Conservation (phyloP, 1,140 invertebrate genomes). For the Cyclargus thomasi region DNA sequence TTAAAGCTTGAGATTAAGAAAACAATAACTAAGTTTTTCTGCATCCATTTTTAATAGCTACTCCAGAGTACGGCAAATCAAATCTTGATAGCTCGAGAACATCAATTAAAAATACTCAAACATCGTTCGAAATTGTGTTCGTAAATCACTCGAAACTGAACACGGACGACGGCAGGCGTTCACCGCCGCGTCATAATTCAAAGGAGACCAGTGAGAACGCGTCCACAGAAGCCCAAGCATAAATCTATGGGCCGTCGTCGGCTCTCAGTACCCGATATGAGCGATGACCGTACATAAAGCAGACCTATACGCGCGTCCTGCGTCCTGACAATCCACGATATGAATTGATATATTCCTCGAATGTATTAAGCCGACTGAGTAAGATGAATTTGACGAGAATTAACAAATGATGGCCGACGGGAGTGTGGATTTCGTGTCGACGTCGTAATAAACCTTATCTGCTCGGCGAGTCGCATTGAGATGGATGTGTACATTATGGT, state of each 20-base stretch:
- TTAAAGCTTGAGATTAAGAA: too few species aligned
- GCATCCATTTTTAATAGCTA: too few species aligned
- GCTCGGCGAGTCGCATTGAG: neutral
- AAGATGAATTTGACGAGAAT: constrained; percentile 32
- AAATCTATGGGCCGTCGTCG: constrained; percentile 66
- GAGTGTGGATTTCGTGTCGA: constrained; percentile 4
- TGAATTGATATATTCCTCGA: constrained; percentile 63
- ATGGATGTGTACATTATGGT: constrained; percentile 3
- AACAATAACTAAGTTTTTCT: too few species aligned
- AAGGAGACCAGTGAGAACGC: constrained; percentile 61
- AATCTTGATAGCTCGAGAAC: neutral
- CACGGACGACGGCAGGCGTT: constrained; percentile 39
- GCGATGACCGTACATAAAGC: constrained; percentile 50
- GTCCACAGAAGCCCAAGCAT: constrained; percentile 62
- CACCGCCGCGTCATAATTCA: constrained; percentile 60
- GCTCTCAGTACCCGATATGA: constrained; percentile 52
- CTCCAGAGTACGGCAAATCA: neutral
- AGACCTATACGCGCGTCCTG: constrained; percentile 44
- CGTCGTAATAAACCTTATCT: constrained; percentile 6
- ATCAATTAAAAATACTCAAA: neutral
- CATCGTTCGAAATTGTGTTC: constrained; percentile 4
- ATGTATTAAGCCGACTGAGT: constrained; percentile 35
- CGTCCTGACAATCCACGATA: constrained; percentile 58
- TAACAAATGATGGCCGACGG: constrained; percentile 9
- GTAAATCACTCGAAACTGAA: constrained; percentile 63